These are phyloP conservation scores for Lysandra coridon DNA, from an alignment of 2,888 invertebrate genomes.

Conservation along the genomic window DNA sequence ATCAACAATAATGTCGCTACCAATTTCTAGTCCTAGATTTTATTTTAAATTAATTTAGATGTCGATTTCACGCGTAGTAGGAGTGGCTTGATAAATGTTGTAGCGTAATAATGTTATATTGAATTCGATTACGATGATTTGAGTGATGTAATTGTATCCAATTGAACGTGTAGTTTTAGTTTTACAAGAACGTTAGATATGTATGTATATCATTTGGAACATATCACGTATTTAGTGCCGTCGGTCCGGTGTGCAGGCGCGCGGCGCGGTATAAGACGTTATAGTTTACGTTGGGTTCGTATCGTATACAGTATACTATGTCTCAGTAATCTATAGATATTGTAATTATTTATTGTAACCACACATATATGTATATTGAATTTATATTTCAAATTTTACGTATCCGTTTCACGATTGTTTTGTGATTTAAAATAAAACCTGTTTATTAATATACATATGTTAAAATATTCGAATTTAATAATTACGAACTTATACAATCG, in stretches of 20 bases:
- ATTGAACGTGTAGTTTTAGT: constrained; percentile 23
- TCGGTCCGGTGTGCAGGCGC: constrained; percentile 47
- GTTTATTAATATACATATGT: constrained; percentile 82
- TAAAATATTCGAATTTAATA: constrained; percentile 82
- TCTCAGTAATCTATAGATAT: constrained; percentile 58
- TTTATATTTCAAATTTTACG: constrained; percentile 62
- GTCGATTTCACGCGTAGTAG: constrained; percentile 4
- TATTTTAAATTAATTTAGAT: constrained; percentile 25
- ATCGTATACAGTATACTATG: constrained; percentile 49
- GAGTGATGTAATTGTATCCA: constrained; percentile 26
- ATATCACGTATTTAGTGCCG: constrained; percentile 50
- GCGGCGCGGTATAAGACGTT: constrained; percentile 43
- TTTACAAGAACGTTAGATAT: constrained; percentile 23
- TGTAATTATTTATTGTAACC: constrained; percentile 62
- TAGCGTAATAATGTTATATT: neutral
- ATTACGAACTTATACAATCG: constrained; percentile 81
- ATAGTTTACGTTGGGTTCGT: constrained; percentile 48
- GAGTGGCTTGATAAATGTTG: constrained; percentile 11
- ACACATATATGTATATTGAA: constrained; percentile 50
- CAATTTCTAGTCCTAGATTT: constrained; percentile 23
- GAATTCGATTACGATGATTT: constrained; percentile 16
- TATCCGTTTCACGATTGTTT: constrained; percentile 65
- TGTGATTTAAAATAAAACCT: constrained; percentile 76
- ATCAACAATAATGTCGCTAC: neutral
- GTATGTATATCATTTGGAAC: constrained; percentile 39